Evolutionary conservation across 2,113 vertebrate genomes (phyloP).

Genomic region (Felis catus): F.catus_Fca126_mat1.0 CM031428.1:37824001-37824500

Average conservation of each 20-base stretch:
- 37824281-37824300: too few species aligned
- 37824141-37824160: slow-evolving; percentile 26
- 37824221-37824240: background rate
- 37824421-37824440: background rate
- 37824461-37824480: background rate
- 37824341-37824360: background rate
- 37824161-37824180: background rate
- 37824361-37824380: background rate
- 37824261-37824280: background rate
- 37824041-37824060: background rate
- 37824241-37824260: background rate
- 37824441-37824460: background rate
- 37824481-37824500: background rate
- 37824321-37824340: background rate
- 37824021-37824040: slow-evolving; percentile 66
- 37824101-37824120: slow-evolving; percentile 24
- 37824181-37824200: background rate
- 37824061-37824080: slow-evolving; percentile 13
- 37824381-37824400: background rate
- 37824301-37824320: background rate
- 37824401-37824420: background rate
- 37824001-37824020: slow-evolving; percentile 57
- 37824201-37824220: background rate
- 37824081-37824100: slow-evolving; percentile 45
- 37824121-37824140: slow-evolving; percentile 37